Conservation (phyloP, 2,888 invertebrate species). For the Lasioglossum morio region DNA sequence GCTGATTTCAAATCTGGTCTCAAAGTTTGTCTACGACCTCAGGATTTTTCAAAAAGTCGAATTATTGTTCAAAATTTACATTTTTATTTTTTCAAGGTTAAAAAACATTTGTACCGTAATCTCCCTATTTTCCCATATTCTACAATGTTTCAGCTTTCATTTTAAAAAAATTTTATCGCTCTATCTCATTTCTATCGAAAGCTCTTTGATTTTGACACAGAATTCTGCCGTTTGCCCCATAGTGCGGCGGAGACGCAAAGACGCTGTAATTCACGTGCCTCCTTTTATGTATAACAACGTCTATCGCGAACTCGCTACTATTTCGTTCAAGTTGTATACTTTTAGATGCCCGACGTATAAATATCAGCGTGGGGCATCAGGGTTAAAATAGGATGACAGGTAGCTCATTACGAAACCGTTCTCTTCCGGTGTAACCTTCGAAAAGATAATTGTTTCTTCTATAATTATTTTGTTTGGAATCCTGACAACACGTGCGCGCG, state of each 20-base stretch:
- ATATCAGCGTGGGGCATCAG: background rate
- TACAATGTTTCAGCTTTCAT: too few relatives aligned
- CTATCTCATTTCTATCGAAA: too few relatives aligned
- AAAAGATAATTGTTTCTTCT: background rate
- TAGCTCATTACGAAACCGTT: background rate
- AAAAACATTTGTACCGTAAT: too few relatives aligned
- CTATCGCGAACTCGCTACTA: background rate
- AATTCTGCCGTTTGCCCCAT: too few relatives aligned
- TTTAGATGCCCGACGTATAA: background rate
- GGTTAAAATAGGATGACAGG: background rate
- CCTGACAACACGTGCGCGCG: background rate
- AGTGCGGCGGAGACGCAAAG: background rate
- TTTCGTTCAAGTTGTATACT: conserved; percentile 3
- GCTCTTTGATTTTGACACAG: too few relatives aligned
- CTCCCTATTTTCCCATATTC: too few relatives aligned
- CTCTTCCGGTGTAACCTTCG: background rate
- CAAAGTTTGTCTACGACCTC: too few relatives aligned
- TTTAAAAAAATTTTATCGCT: too few relatives aligned
- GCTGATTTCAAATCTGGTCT: too few relatives aligned
- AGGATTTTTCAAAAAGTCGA: too few relatives aligned
- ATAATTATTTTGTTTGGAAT: conserved; percentile 13
- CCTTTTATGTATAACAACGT: background rate
- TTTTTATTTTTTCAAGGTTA: too few relatives aligned
- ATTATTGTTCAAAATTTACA: too few relatives aligned
- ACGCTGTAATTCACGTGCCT: background rate